These are phyloP conservation scores for Oryctes rhinoceros DNA, from an alignment of 1,140 invertebrate genomes.

Conservation along the genomic window DNA sequence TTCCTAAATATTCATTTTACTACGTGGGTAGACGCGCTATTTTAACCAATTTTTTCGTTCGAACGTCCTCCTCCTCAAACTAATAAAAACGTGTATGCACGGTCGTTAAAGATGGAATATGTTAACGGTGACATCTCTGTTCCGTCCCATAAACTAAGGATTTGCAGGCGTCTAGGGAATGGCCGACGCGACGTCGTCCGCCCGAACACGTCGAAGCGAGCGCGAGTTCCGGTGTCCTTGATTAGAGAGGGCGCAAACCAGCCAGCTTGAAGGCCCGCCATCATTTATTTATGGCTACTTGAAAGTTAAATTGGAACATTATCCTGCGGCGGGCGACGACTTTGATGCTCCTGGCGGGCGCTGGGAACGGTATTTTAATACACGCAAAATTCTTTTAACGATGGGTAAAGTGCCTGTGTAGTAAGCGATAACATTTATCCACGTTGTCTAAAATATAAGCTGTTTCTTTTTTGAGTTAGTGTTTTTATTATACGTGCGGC, in stretches of 20 bases:
- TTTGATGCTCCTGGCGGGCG: background rate
- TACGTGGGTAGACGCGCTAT: too few species aligned
- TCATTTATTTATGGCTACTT: slow-evolving; percentile 27
- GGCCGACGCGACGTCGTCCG: background rate
- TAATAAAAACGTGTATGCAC: background rate
- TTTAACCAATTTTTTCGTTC: too few species aligned
- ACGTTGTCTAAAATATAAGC: too few species aligned
- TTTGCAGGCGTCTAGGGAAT: slow-evolving; percentile 5
- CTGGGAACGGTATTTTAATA: background rate
- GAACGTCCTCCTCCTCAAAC: background rate
- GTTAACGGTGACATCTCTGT: slow-evolving; percentile 29
- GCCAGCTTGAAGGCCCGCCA: background rate
- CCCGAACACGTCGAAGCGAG: background rate
- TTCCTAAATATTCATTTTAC: too few species aligned
- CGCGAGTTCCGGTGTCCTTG: slow-evolving; percentile 8
- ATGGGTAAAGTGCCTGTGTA: too few species aligned
- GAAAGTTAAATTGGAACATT: background rate
- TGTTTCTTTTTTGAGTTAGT: too few species aligned
- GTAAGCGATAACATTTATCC: too few species aligned
- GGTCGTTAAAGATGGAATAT: background rate
- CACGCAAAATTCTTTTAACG: too few species aligned
- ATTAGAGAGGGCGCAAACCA: slow-evolving; percentile 32
- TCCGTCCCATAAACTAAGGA: slow-evolving; percentile 22
- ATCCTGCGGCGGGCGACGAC: background rate
- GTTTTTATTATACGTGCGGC: too few species aligned